A percentile compares a stretch with the other conserved stretches of the same genome.
These are phyloP conservation scores for Fundulus diaphanus DNA, from an alignment of 2,797 vertebrate genomes.

Conservation along the genomic window DNA sequence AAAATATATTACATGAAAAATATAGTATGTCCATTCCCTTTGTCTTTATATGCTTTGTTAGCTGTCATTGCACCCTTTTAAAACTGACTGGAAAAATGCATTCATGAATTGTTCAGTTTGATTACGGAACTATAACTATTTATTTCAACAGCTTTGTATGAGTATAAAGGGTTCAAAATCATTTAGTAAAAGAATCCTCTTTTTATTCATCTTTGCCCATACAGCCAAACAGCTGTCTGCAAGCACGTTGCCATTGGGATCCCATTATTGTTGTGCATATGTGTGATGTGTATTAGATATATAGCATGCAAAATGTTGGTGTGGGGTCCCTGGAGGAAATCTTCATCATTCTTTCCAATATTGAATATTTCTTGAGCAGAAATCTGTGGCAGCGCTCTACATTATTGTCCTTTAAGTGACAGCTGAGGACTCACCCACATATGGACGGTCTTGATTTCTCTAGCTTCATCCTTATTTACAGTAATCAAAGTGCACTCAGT, in stretches of 20 bases:
- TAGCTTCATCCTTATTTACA: slow-evolving; percentile 31
- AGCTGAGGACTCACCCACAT: slow-evolving; percentile 12
- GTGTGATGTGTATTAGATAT: slow-evolving; percentile 7
- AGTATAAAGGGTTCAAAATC: slow-evolving; percentile 21
- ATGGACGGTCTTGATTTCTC: slow-evolving; percentile 43
- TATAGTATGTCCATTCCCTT: too few species aligned
- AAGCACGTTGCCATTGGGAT: slow-evolving; percentile 2
- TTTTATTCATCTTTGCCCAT: slow-evolving; percentile 8
- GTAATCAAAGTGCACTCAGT: slow-evolving; percentile 48
- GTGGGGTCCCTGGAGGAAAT: slow-evolving; percentile 22
- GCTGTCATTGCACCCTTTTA: too few species aligned
- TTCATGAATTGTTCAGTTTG: background rate
- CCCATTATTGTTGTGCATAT: background rate
- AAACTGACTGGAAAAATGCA: too few species aligned
- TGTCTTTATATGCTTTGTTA: too few species aligned
- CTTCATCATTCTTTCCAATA: slow-evolving; percentile 39
- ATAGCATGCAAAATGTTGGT: slow-evolving; percentile 28
- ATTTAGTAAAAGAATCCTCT: slow-evolving; percentile 8
- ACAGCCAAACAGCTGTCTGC: background rate
- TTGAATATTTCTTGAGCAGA: slow-evolving; percentile 38
- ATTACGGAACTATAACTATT: background rate
- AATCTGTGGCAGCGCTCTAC: slow-evolving; percentile 20
- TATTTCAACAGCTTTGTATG: slow-evolving; percentile 3
- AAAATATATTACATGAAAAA: too few species aligned
- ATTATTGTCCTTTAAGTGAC: slow-evolving; percentile 46